Conservation (phyloP, 1,140 invertebrate genomes). For the Popillia japonica region DNA sequence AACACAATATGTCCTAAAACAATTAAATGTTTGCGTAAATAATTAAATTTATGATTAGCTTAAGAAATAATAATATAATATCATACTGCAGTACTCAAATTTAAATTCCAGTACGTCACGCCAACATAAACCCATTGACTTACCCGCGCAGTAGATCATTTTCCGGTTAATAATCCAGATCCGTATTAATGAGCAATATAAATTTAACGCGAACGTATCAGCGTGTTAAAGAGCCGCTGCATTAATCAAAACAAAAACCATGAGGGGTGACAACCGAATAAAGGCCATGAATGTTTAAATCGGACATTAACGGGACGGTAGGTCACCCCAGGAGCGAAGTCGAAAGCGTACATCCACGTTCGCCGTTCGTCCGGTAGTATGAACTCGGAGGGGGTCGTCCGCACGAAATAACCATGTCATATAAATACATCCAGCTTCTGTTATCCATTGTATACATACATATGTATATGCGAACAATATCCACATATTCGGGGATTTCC, state of each 20-base stretch:
- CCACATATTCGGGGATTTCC: not conserved
- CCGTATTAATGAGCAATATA: constrained; percentile 41
- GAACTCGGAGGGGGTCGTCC: not conserved
- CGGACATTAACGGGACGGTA: constrained; percentile 44
- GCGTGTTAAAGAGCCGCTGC: constrained; percentile 39
- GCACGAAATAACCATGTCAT: constrained; percentile 2
- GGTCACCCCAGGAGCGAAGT: constrained; percentile 39
- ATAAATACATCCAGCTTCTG: not conserved
- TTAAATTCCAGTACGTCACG: not conserved
- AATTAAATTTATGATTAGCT: no score
- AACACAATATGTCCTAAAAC: no score
- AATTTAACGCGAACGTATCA: constrained; percentile 38
- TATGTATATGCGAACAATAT: not conserved
- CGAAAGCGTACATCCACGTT: not conserved
- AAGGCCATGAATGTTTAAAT: constrained; percentile 47
- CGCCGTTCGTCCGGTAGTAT: not conserved
- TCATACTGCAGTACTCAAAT: not conserved
- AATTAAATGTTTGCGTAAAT: no score
- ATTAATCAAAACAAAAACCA: constrained; percentile 48
- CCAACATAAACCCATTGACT: constrained; percentile 27
- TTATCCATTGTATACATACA: not conserved
- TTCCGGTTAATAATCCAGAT: constrained; percentile 32
- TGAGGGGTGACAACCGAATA: constrained; percentile 48
- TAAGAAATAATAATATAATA: no score
- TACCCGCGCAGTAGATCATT: constrained; percentile 18